Conservation (phyloP, 2,888 invertebrate species). For the Drosophila algonquin region DNA sequence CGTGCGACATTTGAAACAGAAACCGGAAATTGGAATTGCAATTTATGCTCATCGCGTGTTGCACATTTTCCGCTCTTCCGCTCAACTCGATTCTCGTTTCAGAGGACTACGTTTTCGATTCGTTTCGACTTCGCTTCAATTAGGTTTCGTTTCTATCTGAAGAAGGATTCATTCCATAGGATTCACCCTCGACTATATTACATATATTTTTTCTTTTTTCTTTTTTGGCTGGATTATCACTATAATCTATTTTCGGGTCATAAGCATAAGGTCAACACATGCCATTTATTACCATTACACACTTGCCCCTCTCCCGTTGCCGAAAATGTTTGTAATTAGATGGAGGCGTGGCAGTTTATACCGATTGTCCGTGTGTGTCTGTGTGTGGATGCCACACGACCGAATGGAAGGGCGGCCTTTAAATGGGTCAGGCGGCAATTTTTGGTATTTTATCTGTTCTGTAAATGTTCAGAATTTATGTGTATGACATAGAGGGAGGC, state of each 20-base stretch:
- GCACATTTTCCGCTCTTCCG: slow-evolving; percentile 51
- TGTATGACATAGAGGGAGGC: background rate
- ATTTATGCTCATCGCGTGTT: slow-evolving; percentile 71
- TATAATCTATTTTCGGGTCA: slow-evolving; percentile 73
- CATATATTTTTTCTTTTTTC: slow-evolving; percentile 1
- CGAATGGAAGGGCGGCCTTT: slow-evolving; percentile 20
- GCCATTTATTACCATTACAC: slow-evolving; percentile 58
- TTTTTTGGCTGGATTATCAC: slow-evolving; percentile 34
- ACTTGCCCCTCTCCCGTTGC: background rate
- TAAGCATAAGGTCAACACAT: slow-evolving; percentile 70
- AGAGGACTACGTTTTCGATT: background rate
- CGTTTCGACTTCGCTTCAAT: slow-evolving; percentile 2
- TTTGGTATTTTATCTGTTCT: slow-evolving; percentile 58
- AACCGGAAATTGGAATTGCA: slow-evolving; percentile 74
- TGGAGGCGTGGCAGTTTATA: slow-evolving; percentile 1
- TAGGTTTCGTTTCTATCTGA: slow-evolving; percentile 20
- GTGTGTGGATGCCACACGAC: background rate
- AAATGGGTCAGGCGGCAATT: slow-evolving; percentile 54
- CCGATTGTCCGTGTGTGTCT: background rate
- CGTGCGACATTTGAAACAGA: slow-evolving; percentile 71
- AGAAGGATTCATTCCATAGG: slow-evolving; percentile 11
- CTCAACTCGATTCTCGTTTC: slow-evolving; percentile 38
- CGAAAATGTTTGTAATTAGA: slow-evolving; percentile 40
- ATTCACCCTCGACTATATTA: background rate
- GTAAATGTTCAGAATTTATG: slow-evolving; percentile 41